Evolutionary conservation across 2,797 vertebrate genomes (phyloP).

Genomic region (Malurus leucopterus): DNA sequence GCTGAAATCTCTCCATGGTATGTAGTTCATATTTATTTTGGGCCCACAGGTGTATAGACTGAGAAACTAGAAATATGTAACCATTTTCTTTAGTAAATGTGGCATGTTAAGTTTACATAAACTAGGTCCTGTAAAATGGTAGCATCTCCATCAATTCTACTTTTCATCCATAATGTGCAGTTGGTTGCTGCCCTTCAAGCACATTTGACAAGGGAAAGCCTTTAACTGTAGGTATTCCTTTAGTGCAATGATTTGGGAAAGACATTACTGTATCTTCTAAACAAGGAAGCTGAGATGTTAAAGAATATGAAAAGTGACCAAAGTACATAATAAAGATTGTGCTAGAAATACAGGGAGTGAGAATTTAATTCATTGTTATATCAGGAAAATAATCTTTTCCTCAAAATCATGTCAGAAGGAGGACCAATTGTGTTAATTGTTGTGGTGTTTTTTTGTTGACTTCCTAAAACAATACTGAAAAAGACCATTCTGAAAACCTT

Average conservation of each 20-base stretch:
- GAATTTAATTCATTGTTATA: not conserved
- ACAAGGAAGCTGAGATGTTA: not conserved
- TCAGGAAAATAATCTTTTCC: not conserved
- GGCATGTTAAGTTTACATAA: not conserved
- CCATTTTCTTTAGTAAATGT: not conserved
- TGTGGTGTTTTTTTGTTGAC: not conserved
- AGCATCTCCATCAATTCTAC: not conserved
- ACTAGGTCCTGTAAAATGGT: not conserved
- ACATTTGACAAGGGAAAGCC: not conserved
- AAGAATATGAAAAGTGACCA: not conserved
- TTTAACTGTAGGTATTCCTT: not conserved
- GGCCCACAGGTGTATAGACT: slow-evolving; percentile 16
- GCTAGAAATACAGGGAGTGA: not conserved
- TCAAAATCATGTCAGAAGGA: not conserved
- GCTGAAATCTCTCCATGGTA: slow-evolving; percentile 56
- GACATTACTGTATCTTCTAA: not conserved
- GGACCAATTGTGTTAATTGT: not conserved
- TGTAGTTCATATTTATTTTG: slow-evolving; percentile 63
- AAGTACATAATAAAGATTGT: not conserved
- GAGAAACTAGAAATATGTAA: slow-evolving; percentile 5
- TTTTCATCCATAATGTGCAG: not conserved
- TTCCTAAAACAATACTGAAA: not conserved
- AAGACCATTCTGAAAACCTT: not conserved
- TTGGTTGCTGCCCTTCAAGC: not conserved
- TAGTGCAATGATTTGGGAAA: not conserved